A percentile compares a stretch with the other conserved stretches of the same genome.
Conservation (phyloP, 2,888 invertebrate genomes). For the Mantis religiosa region DNA sequence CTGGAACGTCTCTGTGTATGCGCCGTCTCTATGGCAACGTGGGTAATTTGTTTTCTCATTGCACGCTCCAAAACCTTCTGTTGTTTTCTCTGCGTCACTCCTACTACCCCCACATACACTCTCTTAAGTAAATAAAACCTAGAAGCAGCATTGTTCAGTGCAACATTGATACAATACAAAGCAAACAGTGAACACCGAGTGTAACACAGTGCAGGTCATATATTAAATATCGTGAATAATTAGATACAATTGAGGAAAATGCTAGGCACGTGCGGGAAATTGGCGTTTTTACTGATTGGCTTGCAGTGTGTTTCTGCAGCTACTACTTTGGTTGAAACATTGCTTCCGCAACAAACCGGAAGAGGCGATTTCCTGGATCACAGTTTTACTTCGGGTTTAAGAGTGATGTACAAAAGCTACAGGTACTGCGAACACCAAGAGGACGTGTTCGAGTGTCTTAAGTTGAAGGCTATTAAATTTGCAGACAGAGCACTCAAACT, state of each 20-base stretch:
- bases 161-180: neutral
- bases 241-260: neutral
- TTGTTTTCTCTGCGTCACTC: neutral
- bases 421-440: constrained; percentile 4
- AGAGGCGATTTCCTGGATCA: neutral
- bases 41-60: constrained; percentile 15
- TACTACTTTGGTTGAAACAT: neutral
- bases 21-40: neutral
- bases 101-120: neutral
- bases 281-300: neutral
- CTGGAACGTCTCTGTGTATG: neutral
- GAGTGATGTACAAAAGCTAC: constrained; percentile 16
- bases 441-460: constrained; percentile 14
- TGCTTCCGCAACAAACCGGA: neutral
- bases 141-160: neutral
- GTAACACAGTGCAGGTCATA: neutral
- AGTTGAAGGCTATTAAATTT: constrained; percentile 23
- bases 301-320: neutral
- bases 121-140: neutral
- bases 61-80: constrained; percentile 14
- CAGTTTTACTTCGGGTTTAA: constrained; percentile 1
- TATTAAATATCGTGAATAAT: neutral
- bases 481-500: constrained; percentile 18
- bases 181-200: neutral
- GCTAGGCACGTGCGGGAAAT: neutral